Evolutionary conservation across 2,113 vertebrate species (phyloP).

Genomic region (Lucifuga dentata): DNA sequence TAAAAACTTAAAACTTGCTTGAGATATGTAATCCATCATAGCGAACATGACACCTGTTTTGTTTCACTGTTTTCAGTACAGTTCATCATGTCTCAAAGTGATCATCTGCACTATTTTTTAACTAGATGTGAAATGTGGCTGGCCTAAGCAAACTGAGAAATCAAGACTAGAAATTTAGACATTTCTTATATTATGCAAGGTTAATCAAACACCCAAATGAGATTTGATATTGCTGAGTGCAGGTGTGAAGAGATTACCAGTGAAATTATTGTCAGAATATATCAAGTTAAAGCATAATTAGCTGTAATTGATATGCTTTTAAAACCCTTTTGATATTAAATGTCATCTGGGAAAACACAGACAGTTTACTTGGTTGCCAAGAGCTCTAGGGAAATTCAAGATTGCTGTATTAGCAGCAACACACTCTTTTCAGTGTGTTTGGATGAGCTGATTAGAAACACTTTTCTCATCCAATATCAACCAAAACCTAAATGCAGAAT

Average conservation of each 20-base stretch:
- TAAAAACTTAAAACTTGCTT: too few species aligned
- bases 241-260: neutral
- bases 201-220: neutral
- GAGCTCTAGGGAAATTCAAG: neutral
- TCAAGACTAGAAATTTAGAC: too few species aligned
- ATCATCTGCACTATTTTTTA: too few species aligned
- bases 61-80: too few species aligned
- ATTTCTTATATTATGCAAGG: too few species aligned
- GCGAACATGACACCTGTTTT: too few species aligned
- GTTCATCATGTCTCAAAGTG: too few species aligned
- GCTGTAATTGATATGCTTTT: constrained; percentile 13
- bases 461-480: constrained; percentile 47
- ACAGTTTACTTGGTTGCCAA: too few species aligned
- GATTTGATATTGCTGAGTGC: neutral
- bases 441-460: constrained; percentile 59
- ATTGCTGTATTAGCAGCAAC: constrained; percentile 23
- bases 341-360: constrained; percentile 5
- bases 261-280: neutral
- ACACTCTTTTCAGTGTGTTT: constrained; percentile 33
- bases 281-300: neutral
- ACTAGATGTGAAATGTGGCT: too few species aligned
- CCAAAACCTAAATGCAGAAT: constrained; percentile 12
- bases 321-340: constrained; percentile 8
- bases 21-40: too few species aligned
- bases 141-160: too few species aligned